Evolutionary conservation across 2,113 vertebrate genomes (phyloP).

Genomic region (Gopherus evgoodei): DNA sequence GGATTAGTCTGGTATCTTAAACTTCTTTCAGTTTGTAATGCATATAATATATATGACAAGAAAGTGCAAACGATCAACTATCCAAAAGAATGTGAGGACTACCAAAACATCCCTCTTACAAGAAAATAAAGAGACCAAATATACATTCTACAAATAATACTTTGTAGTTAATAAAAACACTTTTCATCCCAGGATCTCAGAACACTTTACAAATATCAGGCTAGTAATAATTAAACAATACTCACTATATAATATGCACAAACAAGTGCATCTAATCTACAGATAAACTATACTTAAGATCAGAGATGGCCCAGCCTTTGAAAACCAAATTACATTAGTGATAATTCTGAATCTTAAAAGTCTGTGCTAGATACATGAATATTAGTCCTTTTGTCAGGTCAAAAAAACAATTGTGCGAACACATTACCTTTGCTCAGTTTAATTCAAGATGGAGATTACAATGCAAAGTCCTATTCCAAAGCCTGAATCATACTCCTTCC

Average conservation of each 20-base stretch:
- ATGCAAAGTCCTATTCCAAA: neutral
- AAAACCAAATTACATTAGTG: neutral
- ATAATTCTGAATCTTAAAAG: neutral
- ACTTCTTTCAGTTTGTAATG: neutral
- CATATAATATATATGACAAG: neutral
- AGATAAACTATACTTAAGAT: neutral
- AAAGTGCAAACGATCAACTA: neutral
- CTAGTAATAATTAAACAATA: neutral
- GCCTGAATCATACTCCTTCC: neutral
- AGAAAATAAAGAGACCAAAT: constrained; percentile 1
- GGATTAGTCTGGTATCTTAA: neutral
- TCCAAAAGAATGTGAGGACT: neutral
- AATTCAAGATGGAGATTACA: neutral
- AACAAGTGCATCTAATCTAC: neutral
- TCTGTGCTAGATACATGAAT: neutral
- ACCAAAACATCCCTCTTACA: neutral
- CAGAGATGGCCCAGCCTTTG: neutral
- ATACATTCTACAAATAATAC: neutral
- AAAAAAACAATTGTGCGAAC: neutral
- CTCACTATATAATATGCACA: neutral
- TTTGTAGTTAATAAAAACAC: neutral
- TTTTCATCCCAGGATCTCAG: neutral
- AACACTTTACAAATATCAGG: neutral
- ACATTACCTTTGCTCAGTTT: neutral
- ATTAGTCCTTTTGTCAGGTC: neutral